These are phyloP conservation scores for Cryptus armator DNA, from an alignment of 2,888 invertebrate species.

Conservation along the genomic window DNA sequence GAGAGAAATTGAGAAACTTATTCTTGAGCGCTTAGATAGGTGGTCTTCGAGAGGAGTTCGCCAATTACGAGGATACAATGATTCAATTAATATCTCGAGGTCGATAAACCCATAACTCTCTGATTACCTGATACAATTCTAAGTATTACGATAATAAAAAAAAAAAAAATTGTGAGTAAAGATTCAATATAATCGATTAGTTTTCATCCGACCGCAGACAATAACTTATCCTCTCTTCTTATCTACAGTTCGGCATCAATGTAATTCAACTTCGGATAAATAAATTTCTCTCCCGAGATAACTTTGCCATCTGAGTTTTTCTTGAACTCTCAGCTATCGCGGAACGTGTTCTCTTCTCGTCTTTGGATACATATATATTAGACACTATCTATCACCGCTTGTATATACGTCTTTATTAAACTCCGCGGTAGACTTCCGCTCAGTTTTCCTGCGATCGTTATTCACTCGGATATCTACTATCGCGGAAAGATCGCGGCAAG, in stretches of 20 bases:
- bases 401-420: conserved; percentile 65
- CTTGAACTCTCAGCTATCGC: not conserved
- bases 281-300: conserved; percentile 17
- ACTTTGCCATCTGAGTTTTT: not conserved
- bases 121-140: conserved; percentile 8
- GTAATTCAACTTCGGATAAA: conserved; percentile 9
- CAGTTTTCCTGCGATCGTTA: conserved; percentile 51
- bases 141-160: not conserved
- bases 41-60: conserved; percentile 34
- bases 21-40: conserved; percentile 23
- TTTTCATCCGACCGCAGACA: not conserved
- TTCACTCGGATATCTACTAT: conserved; percentile 54
- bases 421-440: conserved; percentile 37
- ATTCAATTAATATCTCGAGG: conserved; percentile 30
- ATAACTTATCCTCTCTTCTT: not conserved
- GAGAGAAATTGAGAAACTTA: not conserved
- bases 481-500: conserved; percentile 63
- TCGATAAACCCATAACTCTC: not conserved
- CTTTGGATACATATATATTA: not conserved
- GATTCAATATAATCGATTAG: conserved; percentile 7
- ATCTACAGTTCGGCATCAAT: not conserved
- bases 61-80: conserved; percentile 48
- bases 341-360: conserved; percentile 13
- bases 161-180: not conserved
- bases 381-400: not conserved